Evolutionary conservation across 2,797 vertebrate species (phyloP), one percentile per base, ranked within the genome.

Genomic region (Threskiornis aethiopicus): DNA sequence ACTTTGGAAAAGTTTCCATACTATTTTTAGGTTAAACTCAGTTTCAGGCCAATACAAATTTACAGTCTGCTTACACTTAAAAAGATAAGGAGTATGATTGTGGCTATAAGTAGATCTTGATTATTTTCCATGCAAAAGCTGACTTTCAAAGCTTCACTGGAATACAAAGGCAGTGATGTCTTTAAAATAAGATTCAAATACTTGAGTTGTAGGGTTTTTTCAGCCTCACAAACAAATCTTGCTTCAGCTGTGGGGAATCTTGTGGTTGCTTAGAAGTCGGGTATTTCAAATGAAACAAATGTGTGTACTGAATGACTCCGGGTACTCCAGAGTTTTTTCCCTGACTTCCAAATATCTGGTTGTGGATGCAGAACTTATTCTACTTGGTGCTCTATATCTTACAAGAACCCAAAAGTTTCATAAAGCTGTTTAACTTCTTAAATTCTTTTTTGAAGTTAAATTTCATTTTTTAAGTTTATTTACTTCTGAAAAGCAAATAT

Each of bases 61-160:
- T 41, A 25, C 62, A 25, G 5, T 52, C 31, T 78, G 11, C 37
- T 65, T 79, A 21, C 5, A 4, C 13, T 67, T 81, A 47, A n/a
- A 67, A 76, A 66, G 28, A 13, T 39, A 4, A 1, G 3, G 42
- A 35, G 7, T 76, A 10, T 22, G 28, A 77, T 33, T 84, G n/a
- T 75, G 31, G 6, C 61, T 66, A 1, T 62, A 61, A 66, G 16
- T 72, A 69, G 51, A 26, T 71, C 52, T 58, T 85, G 16, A 22
- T 87, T 86, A 29, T 88, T 92, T 91, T 91, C 35, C 39, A 19
- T 51, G 28, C 13, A 54, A 69, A 64, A 86, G 9, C 35, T 90
- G 72, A 39, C 18, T 55, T 61, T 14, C 20, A 79, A 8, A 79
- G 29, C 52, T 75, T 81, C 41, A 20, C 18, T 67, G 47, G 18